Evolutionary conservation across 2,888 invertebrate genomes (phyloP), one percentile per base, ranked within the genome.

Genomic region (Trichopoda pennipes): DNA sequence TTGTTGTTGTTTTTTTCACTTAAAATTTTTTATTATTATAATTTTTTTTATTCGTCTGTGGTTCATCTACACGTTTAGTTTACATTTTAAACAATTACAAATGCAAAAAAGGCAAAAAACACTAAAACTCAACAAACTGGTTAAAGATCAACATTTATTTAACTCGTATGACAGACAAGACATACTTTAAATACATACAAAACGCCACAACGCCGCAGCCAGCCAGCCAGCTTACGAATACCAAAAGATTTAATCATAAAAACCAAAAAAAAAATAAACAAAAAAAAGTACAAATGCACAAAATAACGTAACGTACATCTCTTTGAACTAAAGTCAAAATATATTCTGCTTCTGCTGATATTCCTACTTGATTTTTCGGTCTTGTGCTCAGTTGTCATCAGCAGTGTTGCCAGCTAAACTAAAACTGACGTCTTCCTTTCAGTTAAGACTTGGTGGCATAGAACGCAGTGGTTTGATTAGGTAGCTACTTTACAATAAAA

Each of bases 131-230:
- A 75, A 75, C 74, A 78, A 82, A 82, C 82, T 82, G 82, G 79
- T 82, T 82, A 82, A 82, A 79, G 70, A 82, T 79, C 79, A 72
- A 61, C 70, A 82, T 75, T 82, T 79, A 70, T 77, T 58, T 58
- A 74, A 68, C 28, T 53, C 73, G 53, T 68, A 58, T 81, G 73
- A 77, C 76, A 76, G 55, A 68, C 72, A 72, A 81, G 58, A 69
- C 73, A 64, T 44, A 81, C 61, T 3, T 44, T 47, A 51, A 16
- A 63, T 19, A 55, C 42, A 61, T 42, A 53, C 55, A 63, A 70
- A 75, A 76, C 49, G 72, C 28, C 28, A 3, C 28, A 28, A 28
- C 28, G 28, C 28, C 28, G 8, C 2, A 28, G 8, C 28, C n/a
- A n/a, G 28, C 72, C 72, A 69, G n/a, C n/a, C 61, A 68, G 42